Base-by-base conservation (phyloP, 1,140 invertebrate species). In the Phymastichus coffea region DNA sequence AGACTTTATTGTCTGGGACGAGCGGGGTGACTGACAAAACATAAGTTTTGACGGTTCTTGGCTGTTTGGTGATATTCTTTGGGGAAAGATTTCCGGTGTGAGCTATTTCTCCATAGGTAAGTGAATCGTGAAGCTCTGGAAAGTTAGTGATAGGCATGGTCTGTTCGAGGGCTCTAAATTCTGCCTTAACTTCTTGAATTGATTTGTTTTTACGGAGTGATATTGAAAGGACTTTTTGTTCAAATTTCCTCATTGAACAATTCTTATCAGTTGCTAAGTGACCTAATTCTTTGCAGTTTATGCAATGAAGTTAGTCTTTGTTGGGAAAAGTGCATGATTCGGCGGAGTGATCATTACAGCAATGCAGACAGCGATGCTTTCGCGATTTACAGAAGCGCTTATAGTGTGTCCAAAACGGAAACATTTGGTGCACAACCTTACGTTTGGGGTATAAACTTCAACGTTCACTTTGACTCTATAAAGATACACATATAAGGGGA, bases 151-250 rank as follows among this genome's bases (percentile, higher is more conserved):
- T n/a, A n/a, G n/a, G n/a, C n/a, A n/a, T n/a, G n/a, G n/a, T n/a
- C n/a, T n/a, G n/a, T n/a, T n/a, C n/a, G n/a, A n/a, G n/a, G n/a
- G n/a, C n/a, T n/a, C n/a, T n/a, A n/a, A n/a, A n/a, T n/a, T n/a
- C n/a, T n/a, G n/a, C n/a, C n/a, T n/a, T n/a, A n/a, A n/a, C n/a
- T n/a, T n/a, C n/a, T n/a, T n/a, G n/a, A n/a, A n/a, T n/a, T n/a
- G n/a, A n/a, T n/a, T n/a, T n/a, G n/a, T n/a, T n/a, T n/a, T n/a
- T n/a, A n/a, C n/a, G n/a, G n/a, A n/a, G n/a, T n/a, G n/a, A n/a
- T n/a, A n/a, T n/a, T n/a, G n/a, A n/a, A n/a, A n/a, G n/a, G 4
- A 25, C 26, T 46, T 46, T 12, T 46, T 46, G 43, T 46, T 46
- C 43, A 6, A n/a, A 6, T 19, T 3, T 9, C 26, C n/a, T 46